Conservation (phyloP, 2,888 invertebrate species). For the Andrena praecox region DNA sequence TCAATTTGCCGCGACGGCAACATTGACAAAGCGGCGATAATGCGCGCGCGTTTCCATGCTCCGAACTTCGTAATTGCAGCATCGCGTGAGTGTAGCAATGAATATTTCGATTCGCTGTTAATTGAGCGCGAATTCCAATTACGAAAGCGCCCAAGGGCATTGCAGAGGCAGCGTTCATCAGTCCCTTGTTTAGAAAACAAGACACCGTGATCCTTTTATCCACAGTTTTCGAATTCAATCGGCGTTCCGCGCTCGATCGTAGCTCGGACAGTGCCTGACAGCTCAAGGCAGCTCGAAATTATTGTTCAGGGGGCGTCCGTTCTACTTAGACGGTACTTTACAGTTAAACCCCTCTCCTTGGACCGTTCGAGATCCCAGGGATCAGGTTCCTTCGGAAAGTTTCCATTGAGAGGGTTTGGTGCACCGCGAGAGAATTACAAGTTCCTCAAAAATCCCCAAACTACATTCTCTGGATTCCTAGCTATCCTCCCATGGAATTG, state of each 20-base stretch:
- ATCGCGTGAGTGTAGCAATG: background rate
- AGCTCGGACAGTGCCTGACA: background rate
- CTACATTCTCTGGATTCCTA: background rate
- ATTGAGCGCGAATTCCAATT: background rate
- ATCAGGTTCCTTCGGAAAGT: background rate
- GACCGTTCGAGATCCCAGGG: background rate
- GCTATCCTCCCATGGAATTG: background rate
- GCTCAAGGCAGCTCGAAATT: background rate
- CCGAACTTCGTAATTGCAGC: slow-evolving; percentile 7
- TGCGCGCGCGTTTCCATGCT: background rate
- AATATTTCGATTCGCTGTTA: background rate
- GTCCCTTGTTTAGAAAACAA: background rate
- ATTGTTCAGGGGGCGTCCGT: background rate
- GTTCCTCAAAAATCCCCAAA: background rate
- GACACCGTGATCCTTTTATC: background rate
- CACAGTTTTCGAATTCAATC: background rate
- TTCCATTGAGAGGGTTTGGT: background rate
- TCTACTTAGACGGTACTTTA: background rate
- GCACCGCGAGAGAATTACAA: background rate
- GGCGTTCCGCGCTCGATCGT: no score
- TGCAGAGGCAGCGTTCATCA: background rate
- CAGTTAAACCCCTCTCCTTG: background rate
- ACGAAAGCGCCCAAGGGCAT: background rate
- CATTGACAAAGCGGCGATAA: background rate
- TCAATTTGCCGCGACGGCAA: background rate